These are phyloP conservation scores for Drosophila anomalata DNA, from an alignment of 2,888 invertebrate genomes.

Conservation along the genomic window DNA sequence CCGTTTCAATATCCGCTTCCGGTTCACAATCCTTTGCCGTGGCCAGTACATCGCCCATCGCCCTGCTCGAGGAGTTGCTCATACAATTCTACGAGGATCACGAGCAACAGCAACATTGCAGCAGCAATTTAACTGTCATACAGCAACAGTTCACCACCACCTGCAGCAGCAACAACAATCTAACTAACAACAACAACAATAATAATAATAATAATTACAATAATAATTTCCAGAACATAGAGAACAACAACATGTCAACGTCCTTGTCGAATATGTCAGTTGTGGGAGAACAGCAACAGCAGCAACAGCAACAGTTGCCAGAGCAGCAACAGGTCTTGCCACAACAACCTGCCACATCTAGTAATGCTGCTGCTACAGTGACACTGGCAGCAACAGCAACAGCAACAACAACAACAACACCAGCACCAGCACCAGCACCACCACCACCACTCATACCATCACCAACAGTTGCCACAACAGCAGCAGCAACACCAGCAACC, in stretches of 20 bases:
- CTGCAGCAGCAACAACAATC: constrained; percentile 29
- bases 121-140: constrained; percentile 79
- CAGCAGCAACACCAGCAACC: constrained; percentile 29
- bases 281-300: constrained; percentile 41
- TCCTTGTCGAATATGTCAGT: constrained; percentile 63
- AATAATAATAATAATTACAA: constrained; percentile 36
- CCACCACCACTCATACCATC: constrained; percentile 45
- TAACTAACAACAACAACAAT: constrained; percentile 39
- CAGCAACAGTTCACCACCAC: constrained; percentile 33
- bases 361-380: background rate
- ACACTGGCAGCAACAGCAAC: constrained; percentile 14
- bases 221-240: constrained; percentile 42
- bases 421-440: constrained; percentile 16
- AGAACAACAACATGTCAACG: constrained; percentile 63
- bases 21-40: constrained; percentile 29
- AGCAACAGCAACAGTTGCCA: constrained; percentile 42
- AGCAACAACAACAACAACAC: constrained; percentile 37
- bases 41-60: constrained; percentile 57
- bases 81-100: constrained; percentile 83
- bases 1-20: constrained; percentile 47
- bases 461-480: constrained; percentile 16
- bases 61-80: constrained; percentile 81
- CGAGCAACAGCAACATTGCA: constrained; percentile 66
- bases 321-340: constrained; percentile 19
- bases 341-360: constrained; percentile 9